Base-by-base conservation (phyloP, 2,888 invertebrate genomes). In the Labia minor region DNA sequence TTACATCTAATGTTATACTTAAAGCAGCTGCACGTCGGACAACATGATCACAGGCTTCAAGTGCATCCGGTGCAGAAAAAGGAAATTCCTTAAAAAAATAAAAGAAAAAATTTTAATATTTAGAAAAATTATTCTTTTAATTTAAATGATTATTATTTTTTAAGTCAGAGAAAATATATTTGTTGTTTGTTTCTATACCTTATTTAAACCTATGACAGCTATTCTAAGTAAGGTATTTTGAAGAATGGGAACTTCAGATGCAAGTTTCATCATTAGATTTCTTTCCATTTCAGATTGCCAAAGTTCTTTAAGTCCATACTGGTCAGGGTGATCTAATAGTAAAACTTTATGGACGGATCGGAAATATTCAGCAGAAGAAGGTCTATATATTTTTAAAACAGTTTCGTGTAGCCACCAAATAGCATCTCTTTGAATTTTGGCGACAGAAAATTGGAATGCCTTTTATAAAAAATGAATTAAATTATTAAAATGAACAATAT, bases 281-380 rank as follows among this genome's bases (percentile, higher is more conserved):
- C 95, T 83, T 73, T 97, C 96, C 8, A 87, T 86, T 78, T 98
- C 97, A 0, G 92, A 88, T 0, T 95, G 95, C 93, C 95, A 96
- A 71, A 78, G 79, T 71, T 83, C 83, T 77, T 89, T 89, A 78
- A 90, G 89, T 69, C 85, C 80, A 79, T 93, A 93, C 68, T 87
- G 84, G 70, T 93, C 93, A 0, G 86, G 83, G 67, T 85, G 83
- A 72, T 92, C 92, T 70, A 92, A 81, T 70, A 92, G 82, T 75
- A 92, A 81, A 73, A 89, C 82, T 80, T 92, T 93, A 71, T 91
- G 87, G 65, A 93, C 78, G 0, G 87, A 87, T 72, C 88, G 88
- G 72, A 87, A 83, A 74, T 88, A 90, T 73, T 92, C 92, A 33
- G 82, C 81, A 0, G 86, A 79, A 21, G 83, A 82, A 1, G 92